phyloP scores from a whole-genome alignment of 2,113 vertebrate genomes.

The Pseudolaguvia tuberculata region DNA sequence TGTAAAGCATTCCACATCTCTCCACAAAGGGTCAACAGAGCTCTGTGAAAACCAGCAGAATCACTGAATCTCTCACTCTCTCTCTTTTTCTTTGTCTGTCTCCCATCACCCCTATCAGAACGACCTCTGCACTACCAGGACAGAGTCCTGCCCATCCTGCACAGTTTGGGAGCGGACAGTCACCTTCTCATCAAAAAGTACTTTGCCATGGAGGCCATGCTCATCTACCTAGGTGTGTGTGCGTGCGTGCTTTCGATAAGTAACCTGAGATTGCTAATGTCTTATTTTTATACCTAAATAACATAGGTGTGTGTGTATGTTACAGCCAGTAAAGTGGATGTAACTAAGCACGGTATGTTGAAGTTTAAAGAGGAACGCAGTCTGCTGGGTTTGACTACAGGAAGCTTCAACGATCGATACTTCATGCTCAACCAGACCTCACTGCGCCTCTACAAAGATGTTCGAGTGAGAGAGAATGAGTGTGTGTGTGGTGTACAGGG shows the following conservation, averaged over 20 bases:
- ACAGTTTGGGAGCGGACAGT: constrained; percentile 78
- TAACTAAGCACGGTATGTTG: constrained; percentile 86
- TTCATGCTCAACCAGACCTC: constrained; percentile 82
- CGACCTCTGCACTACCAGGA: constrained; percentile 86
- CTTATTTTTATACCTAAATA: background rate
- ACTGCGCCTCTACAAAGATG: constrained; percentile 88
- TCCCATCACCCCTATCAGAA: too few species aligned
- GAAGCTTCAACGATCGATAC: constrained; percentile 86
- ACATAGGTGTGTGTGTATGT: constrained; percentile 30
- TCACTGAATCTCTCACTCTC: too few species aligned
- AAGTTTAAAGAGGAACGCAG: constrained; percentile 87
- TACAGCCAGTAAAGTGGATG: constrained; percentile 78
- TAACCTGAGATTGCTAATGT: too few species aligned
- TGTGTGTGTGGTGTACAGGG: too few species aligned
- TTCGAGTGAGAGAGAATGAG: constrained; percentile 70
- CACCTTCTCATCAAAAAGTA: constrained; percentile 87
- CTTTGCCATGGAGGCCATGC: constrained; percentile 80
- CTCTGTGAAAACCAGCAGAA: too few species aligned
- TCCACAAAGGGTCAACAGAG: too few species aligned
- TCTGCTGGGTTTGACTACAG: constrained; percentile 73
- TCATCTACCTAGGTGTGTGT: constrained; percentile 76
- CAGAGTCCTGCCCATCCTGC: constrained; percentile 85
- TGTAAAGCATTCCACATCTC: too few species aligned
- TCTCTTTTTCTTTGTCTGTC: too few species aligned
- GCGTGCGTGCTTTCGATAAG: background rate